phyloP scores from a whole-genome alignment of 1,140 invertebrate genomes.

The Pristionchus pacificus region DNA sequence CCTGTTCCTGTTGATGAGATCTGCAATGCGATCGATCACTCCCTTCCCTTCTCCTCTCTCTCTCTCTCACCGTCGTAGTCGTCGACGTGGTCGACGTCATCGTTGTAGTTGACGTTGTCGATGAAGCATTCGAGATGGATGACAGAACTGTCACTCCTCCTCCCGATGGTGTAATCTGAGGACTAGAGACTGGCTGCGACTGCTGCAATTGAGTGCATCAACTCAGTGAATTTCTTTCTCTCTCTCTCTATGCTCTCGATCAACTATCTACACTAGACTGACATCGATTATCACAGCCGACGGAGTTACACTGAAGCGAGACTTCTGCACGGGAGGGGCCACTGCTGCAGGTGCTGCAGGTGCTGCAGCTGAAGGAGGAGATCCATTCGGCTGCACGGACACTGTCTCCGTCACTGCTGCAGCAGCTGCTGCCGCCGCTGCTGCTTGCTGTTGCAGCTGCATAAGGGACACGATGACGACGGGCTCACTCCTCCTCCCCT shows the following conservation, averaged over 20 bases:
- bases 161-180: background rate
- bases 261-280: background rate
- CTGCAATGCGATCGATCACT: constrained; percentile 17
- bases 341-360: background rate
- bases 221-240: too few relatives aligned
- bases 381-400: constrained; percentile 5
- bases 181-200: constrained; percentile 12
- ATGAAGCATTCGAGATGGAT: constrained; percentile 3
- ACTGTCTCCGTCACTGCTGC: background rate
- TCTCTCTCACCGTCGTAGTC: background rate
- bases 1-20: constrained; percentile 19
- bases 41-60: constrained; percentile 6
- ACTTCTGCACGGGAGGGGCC: background rate
- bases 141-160: background rate
- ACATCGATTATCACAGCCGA: constrained; percentile 1
- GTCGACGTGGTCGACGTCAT: constrained; percentile 1
- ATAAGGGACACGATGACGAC: background rate
- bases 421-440: background rate
- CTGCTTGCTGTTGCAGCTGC: background rate
- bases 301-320: constrained; percentile 5
- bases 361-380: background rate
- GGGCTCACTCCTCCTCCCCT: background rate
- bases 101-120: constrained; percentile 1
- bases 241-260: too few relatives aligned
- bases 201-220: constrained; percentile 10